Conservation (phyloP, 2,797 vertebrate genomes). For the Chrysocyon brachyurus region DNA sequence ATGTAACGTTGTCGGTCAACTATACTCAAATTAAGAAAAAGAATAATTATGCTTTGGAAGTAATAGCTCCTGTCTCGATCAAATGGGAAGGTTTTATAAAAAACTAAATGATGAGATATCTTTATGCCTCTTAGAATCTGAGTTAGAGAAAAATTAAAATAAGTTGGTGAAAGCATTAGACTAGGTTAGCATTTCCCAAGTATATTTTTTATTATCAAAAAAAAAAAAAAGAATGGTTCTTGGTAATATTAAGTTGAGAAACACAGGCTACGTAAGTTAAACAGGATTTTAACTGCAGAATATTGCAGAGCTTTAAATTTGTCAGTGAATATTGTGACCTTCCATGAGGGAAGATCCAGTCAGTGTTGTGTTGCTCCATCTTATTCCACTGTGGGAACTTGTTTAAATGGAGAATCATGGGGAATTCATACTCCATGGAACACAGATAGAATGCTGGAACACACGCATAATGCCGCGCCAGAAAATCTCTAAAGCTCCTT, state of each 20-base stretch:
- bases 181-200: not conserved
- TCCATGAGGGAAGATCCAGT: not conserved
- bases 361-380: not conserved
- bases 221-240: not conserved
- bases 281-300: not conserved
- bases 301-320: not conserved
- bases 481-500: not conserved
- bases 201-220: not conserved
- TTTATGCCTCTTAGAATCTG: slow-evolving; percentile 1
- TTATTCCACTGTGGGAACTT: not conserved
- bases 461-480: not conserved
- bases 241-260: not conserved
- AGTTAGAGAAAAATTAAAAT: not conserved
- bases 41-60: slow-evolving; percentile 11
- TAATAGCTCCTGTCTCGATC: not conserved
- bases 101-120: not conserved
- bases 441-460: not conserved
- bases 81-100: not conserved
- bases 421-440: not conserved
- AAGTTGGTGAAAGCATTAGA: not conserved
- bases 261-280: not conserved
- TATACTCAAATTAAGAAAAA: not conserved
- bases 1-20: not conserved
- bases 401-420: not conserved
- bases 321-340: not conserved